Conservation (phyloP, 2,797 vertebrate species). For the Astyanax mexicanus region DNA sequence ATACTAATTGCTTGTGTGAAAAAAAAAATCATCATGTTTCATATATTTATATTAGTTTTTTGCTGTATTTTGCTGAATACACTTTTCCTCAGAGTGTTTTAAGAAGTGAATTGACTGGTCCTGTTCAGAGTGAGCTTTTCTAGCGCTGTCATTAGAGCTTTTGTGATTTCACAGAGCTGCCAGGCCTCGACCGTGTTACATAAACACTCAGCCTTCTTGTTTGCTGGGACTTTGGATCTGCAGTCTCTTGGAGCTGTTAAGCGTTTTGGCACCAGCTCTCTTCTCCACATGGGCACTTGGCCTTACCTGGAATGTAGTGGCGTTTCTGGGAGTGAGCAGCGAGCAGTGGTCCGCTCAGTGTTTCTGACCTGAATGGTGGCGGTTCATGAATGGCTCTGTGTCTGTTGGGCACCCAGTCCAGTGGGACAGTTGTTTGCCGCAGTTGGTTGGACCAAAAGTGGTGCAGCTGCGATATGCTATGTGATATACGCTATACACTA, state of each 20-base stretch:
- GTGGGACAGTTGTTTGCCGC: constrained; percentile 1
- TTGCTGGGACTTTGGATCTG: constrained; percentile 15
- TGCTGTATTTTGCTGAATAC: neutral
- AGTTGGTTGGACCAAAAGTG: neutral
- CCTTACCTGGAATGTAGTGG: neutral
- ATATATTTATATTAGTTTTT: too few species aligned
- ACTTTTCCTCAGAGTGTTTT: neutral
- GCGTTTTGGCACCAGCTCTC: constrained; percentile 10
- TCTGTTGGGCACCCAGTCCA: constrained; percentile 2
- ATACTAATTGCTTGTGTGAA: too few species aligned
- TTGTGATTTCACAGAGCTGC: constrained; percentile 12
- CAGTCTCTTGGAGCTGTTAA: constrained; percentile 24
- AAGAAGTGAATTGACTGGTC: neutral
- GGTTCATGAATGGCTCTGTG: constrained; percentile 2
- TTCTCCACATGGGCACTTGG: neutral
- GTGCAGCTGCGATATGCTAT: constrained; percentile 10
- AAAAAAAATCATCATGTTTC: too few species aligned
- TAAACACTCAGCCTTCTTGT: constrained; percentile 25
- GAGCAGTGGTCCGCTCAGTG: neutral
- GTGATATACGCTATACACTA: too few species aligned
- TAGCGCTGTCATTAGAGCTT: neutral
- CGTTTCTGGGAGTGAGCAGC: neutral
- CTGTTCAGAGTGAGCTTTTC: neutral
- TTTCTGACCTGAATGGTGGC: neutral
- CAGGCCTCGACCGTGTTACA: constrained; percentile 6